Conservation (phyloP, 1,140 invertebrate species). For the Geopemphigus sp. region DNA sequence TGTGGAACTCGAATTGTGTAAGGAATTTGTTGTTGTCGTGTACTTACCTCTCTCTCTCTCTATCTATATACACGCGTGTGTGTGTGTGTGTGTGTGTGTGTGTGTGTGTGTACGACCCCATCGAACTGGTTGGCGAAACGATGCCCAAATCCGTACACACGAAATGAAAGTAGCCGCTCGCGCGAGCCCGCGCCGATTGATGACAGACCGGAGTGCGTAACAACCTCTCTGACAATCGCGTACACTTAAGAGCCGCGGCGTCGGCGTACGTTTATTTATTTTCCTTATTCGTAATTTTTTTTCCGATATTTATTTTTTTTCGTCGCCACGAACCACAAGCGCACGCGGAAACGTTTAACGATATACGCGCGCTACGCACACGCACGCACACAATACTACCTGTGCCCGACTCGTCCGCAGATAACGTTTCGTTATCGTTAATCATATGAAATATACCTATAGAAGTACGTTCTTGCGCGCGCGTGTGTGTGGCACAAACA, state of each 20-base stretch:
- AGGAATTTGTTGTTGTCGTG: slow-evolving; percentile 43
- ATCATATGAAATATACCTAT: too few species aligned
- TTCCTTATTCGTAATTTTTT: too few species aligned
- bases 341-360: neutral
- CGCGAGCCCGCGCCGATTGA: slow-evolving; percentile 10
- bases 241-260: neutral
- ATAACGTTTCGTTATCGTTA: too few species aligned
- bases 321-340: neutral
- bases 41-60: neutral
- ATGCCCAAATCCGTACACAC: slow-evolving; percentile 46
- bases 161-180: slow-evolving; percentile 44
- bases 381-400: neutral
- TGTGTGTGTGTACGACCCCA: slow-evolving; percentile 27
- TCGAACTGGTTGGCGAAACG: slow-evolving; percentile 45
- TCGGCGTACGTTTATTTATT: too few species aligned
- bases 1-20: slow-evolving; percentile 47
- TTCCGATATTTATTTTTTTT: neutral
- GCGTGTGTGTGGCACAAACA: too few species aligned
- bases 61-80: neutral
- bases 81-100: too few species aligned
- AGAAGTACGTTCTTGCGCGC: too few species aligned
- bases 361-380: neutral
- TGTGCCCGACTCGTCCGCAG: too few species aligned
- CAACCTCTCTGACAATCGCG: slow-evolving; percentile 16
- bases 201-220: slow-evolving; percentile 28